Base-by-base conservation (phyloP, 2,797 vertebrate species). In the Oreochromis mossambicus region DNA sequence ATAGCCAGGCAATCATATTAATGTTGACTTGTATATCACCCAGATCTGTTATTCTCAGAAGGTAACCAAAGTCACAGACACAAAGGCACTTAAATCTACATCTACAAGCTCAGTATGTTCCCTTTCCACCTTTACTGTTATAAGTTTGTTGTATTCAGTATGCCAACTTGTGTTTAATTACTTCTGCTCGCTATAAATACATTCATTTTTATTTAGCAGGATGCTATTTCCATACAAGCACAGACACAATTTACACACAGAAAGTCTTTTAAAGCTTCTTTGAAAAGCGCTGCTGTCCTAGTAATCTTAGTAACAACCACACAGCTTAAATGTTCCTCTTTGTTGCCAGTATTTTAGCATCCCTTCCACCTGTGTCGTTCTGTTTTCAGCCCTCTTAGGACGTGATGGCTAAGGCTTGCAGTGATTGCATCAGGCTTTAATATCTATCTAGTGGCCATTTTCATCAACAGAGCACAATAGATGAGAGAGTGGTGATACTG, bases 401-500 rank as follows among this genome's bases (percentile, higher is more conserved):
- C 41, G 81, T 32, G 36, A 82, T 58, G 73, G 77, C 68, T 13
- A 4, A 54, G 46, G 9, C 52, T 80, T 77, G 66, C 17, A 50
- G 61, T 81, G 89, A 93, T 86, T 90, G 87, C 82, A 93, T 92
- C 88, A 88, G 86, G 83, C 85, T 91, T 93, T 93, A 91, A 88
- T 93, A 91, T 94, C 79, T 79, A 63, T 87, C 86, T 77, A 77
- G 7, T 83, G 83, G 50, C 82, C 89, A 86, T 88, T 88, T 90
- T 83, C 88, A 56, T 75, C 34, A 82, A 80, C 43, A 80, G 41
- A 61, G 70, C 38, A 89, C 85, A 88, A 86, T 75, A 51, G 83
- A 50, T 8, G n/a, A 83, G 14, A 81, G 79, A 56, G 29, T 41
- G 77, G 83, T 90, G 90, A 90, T 93, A 93, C 90, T 90, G 81